Evolutionary conservation across 2,888 invertebrate species (phyloP), one percentile per base, ranked within the genome.

Genomic region (Incurvaria masculella): DNA sequence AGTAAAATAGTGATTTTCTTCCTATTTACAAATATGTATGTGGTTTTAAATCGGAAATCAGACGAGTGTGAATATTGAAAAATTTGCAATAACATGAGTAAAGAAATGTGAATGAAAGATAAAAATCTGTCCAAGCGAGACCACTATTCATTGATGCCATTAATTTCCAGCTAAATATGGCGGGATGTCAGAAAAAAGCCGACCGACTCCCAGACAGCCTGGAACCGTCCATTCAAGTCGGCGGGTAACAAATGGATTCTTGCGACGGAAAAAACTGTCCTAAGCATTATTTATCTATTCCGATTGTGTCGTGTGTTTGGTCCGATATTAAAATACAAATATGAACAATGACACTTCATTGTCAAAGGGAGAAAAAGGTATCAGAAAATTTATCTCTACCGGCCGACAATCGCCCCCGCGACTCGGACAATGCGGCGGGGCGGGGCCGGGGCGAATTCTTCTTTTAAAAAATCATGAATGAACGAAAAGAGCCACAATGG

Each of bases 241-340:
- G 16, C 42, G 17, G 23, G 10, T 47, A 63, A 69, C 62, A 67
- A 69, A 68, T 61, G 59, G 59, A 18, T 38, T 26, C 41, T 45
- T 42, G 38, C 42, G 21, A 49, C 16, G 46, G 27, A 58, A 63
- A 67, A 66, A 69, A 69, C 69, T 63, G 59, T 57, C 60, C 54
- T 52, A 53, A 61, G 59, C 63, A 65, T 73, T 72, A 73, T 74
- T 74, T 73, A 73, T 74, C 69, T 69, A 67, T 64, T 62, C 64
- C 63, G 61, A 68, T 68, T 66, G 63, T 63, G 66, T 68, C 72
- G 66, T 69, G 65, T 68, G 66, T 69, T 65, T 64, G 60, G 61
- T 59, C 55, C 57, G 61, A 66, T 71, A 73, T 76, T 74, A 74
- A 72, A 75, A 73, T 74, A 74, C 72, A 72, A 72, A 74, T 64